phyloP scores from a whole-genome alignment of 2,797 vertebrate genomes.

The Loriculus beryllinus region DNA sequence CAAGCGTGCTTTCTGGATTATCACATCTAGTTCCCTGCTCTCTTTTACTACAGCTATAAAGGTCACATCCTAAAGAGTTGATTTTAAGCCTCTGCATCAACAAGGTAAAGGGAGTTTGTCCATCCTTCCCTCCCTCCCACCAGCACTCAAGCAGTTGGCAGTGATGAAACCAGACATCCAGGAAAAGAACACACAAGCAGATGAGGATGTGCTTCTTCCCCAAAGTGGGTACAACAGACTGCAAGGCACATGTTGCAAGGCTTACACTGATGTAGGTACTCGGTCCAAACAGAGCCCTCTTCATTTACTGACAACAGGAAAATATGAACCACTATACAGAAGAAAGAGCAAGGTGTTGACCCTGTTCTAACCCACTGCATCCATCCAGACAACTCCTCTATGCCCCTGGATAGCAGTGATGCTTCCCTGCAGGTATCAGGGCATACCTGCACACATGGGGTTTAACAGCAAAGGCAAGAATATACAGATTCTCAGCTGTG shows the following conservation, averaged over 20 bases:
- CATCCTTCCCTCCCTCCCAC: neutral
- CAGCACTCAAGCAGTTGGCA: neutral
- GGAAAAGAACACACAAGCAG: neutral
- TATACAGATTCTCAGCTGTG: fast-evolving
- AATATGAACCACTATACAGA: fast-evolving
- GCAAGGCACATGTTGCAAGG: fast-evolving
- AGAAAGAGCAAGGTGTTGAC: too few relatives aligned
- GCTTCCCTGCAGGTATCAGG: fast-evolving
- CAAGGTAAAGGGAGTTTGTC: neutral
- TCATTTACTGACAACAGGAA: fast-evolving
- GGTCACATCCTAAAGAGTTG: neutral
- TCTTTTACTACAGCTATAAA: neutral
- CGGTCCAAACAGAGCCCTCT: neutral
- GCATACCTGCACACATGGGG: fast-evolving
- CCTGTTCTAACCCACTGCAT: neutral
- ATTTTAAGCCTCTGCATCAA: neutral
- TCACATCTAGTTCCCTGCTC: neutral
- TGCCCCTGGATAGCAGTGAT: fast-evolving
- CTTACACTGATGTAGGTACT: fast-evolving
- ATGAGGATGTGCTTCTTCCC: neutral
- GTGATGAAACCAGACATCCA: fast-evolving
- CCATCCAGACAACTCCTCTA: fast-evolving
- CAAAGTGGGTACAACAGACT: fast-evolving
- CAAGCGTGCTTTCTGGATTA: neutral
- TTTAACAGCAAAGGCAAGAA: neutral